Base-by-base conservation (phyloP, 2,113 vertebrate species). In the Eptesicus fuscus region DNA sequence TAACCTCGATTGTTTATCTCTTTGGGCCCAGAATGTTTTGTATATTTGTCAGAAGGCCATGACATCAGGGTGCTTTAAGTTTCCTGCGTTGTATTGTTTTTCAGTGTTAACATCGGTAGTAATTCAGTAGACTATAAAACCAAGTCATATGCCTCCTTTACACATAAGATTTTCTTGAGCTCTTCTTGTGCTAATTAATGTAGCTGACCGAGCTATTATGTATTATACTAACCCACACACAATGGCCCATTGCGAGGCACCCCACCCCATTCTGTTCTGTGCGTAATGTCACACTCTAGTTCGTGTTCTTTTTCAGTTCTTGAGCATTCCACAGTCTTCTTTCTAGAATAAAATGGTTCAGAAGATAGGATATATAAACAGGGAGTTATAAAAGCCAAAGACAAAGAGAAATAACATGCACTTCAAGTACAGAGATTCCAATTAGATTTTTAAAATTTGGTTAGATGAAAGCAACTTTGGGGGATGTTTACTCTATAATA, bases 1-100 rank as follows among this genome's bases (percentile, higher is more conserved):
- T 35, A 93, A 90, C 8, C 63, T 22, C 78, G 79, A 63, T 73
- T 88, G 44, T 92, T 98, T 95, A 40, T 79, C 69, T 83, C n/a
- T 96, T n/a, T 44, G 91, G 80, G 30, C 79, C 77, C 1, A 1
- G 22, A 37, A 35, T 42, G 63, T 65, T 96, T 9, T 61, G 61
- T 82, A 18, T 80, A 83, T 96, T 90, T 95, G 53, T 65, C 0
- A 8, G 90, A 93, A 83, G 12, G 2, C 65, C 17, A 32, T 1
- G 25, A 30, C 78, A 78, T 71, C 20, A 94, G 37, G 9, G 49
- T 80, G 42, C 7, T 69, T 78, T 42, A 56, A 85, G 95, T 76
- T 47, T 92, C 82, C 40, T 69, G 70, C 94, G 92, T 65, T 78
- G 17, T 94, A 32, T 71, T 93, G 65, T 51, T 96, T 91, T 94